Evolutionary conservation across 2,888 invertebrate species (phyloP), one percentile per base, ranked within the genome.

Genomic region (Brenthis hecate): DNA sequence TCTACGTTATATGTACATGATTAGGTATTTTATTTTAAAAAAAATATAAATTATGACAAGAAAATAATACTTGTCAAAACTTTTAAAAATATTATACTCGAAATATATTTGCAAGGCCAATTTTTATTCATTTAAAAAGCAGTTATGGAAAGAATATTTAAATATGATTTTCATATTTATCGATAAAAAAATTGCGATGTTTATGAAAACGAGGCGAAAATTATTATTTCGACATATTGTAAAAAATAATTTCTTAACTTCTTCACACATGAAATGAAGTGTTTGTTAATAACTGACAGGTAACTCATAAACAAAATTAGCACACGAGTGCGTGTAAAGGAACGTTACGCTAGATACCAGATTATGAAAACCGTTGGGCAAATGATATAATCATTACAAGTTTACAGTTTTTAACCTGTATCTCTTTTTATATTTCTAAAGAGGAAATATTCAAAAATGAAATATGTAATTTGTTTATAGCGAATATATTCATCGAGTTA

Each of bases 381-480:
- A 70, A 72, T 70, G 67, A 70, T 72, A 72, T 70, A 72, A 72
- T 72, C 67, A 72, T 72, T 64, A 68, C 54, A 62, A 60, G 43
- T 72, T 70, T 70, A 72, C 72, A 70, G 72, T 72, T 72, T 60
- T 63, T 65, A 65, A 50, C 32, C 56, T 50, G 56, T 51, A 57
- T 65, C 28, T 50, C 11, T n/a, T 60, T 13, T 36, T 16, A 60
- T 4, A 50, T 28, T 50, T 60, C 14, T 50, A 28, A 60, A 60
- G n/a, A 48, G 60, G 50, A 50, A 36, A 51, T 56, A 36, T 13
- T 51, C 13, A 6, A 43, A 16, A 36, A 3, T 19, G 11, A 36
- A 62, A 13, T 19, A 19, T 19, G 19, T 19, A 13, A 36, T 43
- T 51, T 16, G 51, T 4, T 53, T 3, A 19, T 16, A 32, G 3